Evolutionary conservation across 2,113 vertebrate genomes (phyloP), one percentile per base, ranked within the genome.

Genomic region (Furnarius figulus): DNA sequence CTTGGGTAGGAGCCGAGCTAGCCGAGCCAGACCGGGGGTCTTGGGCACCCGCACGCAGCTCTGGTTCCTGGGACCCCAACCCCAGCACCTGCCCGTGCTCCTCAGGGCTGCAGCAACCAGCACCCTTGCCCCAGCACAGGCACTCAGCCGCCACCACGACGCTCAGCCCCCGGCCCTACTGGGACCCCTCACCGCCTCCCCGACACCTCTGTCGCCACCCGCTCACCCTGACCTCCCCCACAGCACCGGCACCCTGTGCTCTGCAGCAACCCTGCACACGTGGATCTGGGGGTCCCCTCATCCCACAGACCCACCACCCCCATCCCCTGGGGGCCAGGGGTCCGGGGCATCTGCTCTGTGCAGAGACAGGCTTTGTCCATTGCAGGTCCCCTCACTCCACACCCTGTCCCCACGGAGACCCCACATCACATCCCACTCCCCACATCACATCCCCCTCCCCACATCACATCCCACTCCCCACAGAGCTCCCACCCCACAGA

Each of bases 281-380:
- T 1, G 3, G 20, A 14, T 40, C 23, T 21, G 40, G 6, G 2
- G 16, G 17, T 58, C 56, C 44, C 31, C 1, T 16, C 31, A 5
- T 12, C 42, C 47, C 61, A 21, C 5, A 5, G 23, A 1, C 13
- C 22, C 40, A 4, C 23, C 1, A 0, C 1, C 19, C 46, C 44
- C 14, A 0, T 24, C 8, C 42, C 46, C 27, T 0, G 2, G 9
- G 27, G 6, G 19, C 62, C 73, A 4, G 1, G 1, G 28, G n/a
- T 33, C 40, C 0, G 1, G 14, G 25, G 12, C 5, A 18, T 30
- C 33, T 4, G 16, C n/a, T 55, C 55, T 8, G 20, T 15, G 18
- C 15, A 2, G 0, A 5, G 40, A 23, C 0, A 0, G 33, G 35
- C 20, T 76, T 85, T 40, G n/a, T 49, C 14, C 50, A 24, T 6